A percentile compares a stretch with the other conserved stretches of the same genome.
Conservation (phyloP, 2,113 vertebrate species). For the Paramisgurnus dabryanus region DNA sequence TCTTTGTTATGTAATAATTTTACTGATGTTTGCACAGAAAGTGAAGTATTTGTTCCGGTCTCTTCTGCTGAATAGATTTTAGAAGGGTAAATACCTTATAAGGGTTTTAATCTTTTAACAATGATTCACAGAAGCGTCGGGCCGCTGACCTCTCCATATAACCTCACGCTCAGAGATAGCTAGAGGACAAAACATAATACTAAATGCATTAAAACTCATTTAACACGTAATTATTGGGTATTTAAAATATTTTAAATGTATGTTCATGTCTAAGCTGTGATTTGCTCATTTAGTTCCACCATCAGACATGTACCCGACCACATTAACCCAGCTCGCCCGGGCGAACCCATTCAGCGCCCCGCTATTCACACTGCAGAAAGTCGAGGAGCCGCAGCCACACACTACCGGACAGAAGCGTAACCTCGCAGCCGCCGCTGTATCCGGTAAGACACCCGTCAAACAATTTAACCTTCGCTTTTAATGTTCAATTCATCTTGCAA, state of each 20-base stretch:
- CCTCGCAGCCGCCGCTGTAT: slow-evolving; percentile 70
- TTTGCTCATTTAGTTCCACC: background rate
- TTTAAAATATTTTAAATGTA: background rate
- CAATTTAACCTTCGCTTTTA: no score
- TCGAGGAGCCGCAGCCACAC: slow-evolving; percentile 54
- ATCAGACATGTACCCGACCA: slow-evolving; percentile 55
- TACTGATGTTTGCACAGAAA: background rate
- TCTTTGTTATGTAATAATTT: background rate
- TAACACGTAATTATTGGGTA: background rate
- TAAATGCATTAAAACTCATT: background rate
- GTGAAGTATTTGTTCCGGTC: accelerated
- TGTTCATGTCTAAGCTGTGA: background rate
- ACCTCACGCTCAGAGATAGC: background rate
- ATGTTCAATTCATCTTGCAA: background rate
- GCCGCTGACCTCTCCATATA: slow-evolving; percentile 21
- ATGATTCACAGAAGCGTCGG: background rate
- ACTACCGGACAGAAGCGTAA: slow-evolving; percentile 58
- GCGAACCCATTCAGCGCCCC: slow-evolving; percentile 81
- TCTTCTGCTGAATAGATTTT: background rate
- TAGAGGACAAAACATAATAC: background rate
- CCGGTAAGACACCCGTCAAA: slow-evolving; percentile 67
- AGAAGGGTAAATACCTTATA: background rate
- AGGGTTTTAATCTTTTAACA: background rate
- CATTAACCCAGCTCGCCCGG: slow-evolving; percentile 76
- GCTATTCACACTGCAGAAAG: slow-evolving; percentile 72